phyloP scores from a whole-genome alignment of 2,888 invertebrate species.

The Zaprionus lineosus region DNA sequence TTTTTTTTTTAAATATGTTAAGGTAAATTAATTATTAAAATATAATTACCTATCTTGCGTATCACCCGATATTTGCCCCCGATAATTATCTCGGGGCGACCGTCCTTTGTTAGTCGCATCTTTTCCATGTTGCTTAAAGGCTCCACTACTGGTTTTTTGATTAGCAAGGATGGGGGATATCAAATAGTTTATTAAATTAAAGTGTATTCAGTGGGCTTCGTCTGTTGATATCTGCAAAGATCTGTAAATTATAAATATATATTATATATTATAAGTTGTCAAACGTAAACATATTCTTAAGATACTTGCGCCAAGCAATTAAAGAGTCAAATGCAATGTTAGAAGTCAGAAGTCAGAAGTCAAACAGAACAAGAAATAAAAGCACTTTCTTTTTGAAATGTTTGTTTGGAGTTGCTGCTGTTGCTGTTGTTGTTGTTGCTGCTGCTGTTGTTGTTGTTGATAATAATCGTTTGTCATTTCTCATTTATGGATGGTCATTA shows the following conservation, averaged over 20 bases:
- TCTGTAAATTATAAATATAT: too few relatives aligned
- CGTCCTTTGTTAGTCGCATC: slow-evolving; percentile 80
- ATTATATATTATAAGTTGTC: too few relatives aligned
- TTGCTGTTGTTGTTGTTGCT: neutral
- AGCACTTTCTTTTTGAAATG: slow-evolving; percentile 51
- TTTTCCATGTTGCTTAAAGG: slow-evolving; percentile 78
- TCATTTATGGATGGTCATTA: slow-evolving; percentile 28
- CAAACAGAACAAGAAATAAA: neutral
- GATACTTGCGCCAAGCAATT: slow-evolving; percentile 32
- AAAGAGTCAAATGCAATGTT: neutral
- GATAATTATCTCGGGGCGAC: slow-evolving; percentile 88
- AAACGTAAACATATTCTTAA: too few relatives aligned
- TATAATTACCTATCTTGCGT: slow-evolving; percentile 92
- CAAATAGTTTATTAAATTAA: neutral
- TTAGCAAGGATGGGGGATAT: slow-evolving; percentile 1
- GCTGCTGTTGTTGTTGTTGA: slow-evolving; percentile 28
- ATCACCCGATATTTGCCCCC: slow-evolving; percentile 97
- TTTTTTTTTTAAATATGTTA: neutral
- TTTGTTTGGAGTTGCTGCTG: slow-evolving; percentile 20
- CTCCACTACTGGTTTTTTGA: slow-evolving; percentile 32
- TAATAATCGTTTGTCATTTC: neutral
- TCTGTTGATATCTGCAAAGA: too few relatives aligned
- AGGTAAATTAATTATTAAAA: neutral
- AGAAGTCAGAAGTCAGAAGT: slow-evolving; percentile 3
- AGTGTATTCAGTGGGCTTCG: too few relatives aligned